These are phyloP conservation scores for Barbus barbus DNA, from an alignment of 2,113 vertebrate species.

Conservation along the genomic window DNA sequence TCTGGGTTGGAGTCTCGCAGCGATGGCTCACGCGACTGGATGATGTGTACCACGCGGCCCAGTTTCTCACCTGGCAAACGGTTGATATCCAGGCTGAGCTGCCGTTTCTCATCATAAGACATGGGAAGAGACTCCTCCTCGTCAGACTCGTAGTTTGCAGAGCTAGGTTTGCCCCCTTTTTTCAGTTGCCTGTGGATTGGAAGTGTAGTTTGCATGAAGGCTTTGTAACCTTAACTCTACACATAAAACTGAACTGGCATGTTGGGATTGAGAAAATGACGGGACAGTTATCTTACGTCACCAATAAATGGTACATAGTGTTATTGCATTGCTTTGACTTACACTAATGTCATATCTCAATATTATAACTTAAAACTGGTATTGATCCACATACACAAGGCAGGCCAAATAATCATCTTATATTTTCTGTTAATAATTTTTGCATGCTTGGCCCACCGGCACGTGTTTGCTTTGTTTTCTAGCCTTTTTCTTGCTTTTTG, in stretches of 20 bases:
- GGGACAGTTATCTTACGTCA: background rate
- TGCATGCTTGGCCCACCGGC: background rate
- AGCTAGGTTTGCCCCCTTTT: constrained; percentile 81
- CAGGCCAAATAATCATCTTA: too few relatives aligned
- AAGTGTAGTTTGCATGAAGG: background rate
- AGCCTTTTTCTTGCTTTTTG: too few relatives aligned
- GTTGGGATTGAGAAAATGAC: background rate
- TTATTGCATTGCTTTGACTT: background rate
- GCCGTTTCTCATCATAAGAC: constrained; percentile 96
- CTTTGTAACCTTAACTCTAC: background rate
- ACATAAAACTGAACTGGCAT: background rate
- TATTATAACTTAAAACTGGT: background rate
- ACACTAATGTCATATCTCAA: background rate
- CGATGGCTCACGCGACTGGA: constrained; percentile 94
- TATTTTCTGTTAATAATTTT: too few relatives aligned
- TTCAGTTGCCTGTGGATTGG: constrained; percentile 85
- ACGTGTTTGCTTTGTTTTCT: background rate
- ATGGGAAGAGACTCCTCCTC: constrained; percentile 94
- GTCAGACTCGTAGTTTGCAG: constrained; percentile 83
- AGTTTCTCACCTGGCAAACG: constrained; percentile 94
- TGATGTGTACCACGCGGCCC: constrained; percentile 96
- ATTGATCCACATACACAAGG: background rate
- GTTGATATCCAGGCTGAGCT: constrained; percentile 97
- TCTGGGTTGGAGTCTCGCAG: constrained; percentile 96
- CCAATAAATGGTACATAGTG: background rate